phyloP scores from a whole-genome alignment of 1,140 invertebrate genomes.

The Drosophila saltans region DNA sequence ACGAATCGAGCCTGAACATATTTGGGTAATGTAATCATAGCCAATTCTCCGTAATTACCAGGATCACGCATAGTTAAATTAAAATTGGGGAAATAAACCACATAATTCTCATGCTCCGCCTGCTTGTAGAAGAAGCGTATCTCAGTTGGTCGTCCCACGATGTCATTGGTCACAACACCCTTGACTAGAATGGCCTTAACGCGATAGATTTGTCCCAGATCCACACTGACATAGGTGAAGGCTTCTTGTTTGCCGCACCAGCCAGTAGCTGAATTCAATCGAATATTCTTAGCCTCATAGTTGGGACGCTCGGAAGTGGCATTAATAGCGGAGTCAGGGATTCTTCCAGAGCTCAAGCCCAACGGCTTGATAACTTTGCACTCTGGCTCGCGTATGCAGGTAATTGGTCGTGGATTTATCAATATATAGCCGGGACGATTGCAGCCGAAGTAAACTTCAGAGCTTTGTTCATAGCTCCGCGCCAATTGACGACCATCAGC shows the following conservation, averaged over 20 bases:
- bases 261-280: constrained; percentile 96
- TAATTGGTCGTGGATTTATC: constrained; percentile 94
- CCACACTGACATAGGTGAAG: constrained; percentile 97
- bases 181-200: constrained; percentile 96
- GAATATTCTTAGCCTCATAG: constrained; percentile 94
- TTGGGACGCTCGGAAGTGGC: constrained; percentile 96
- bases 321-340: constrained; percentile 98
- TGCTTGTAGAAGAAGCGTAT: constrained; percentile 98
- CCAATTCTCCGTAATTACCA: constrained; percentile 96
- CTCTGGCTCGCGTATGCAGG: constrained; percentile 95
- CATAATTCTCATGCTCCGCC: constrained; percentile 95
- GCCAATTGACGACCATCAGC: constrained; percentile 95
- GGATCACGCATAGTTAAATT: constrained; percentile 96
- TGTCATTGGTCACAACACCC: constrained; percentile 97
- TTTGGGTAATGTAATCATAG: constrained; percentile 97
- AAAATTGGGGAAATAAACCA: constrained; percentile 98
- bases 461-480: constrained; percentile 96
- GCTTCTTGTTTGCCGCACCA: constrained; percentile 98
- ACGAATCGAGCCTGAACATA: constrained; percentile 96
- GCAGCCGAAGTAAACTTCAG: constrained; percentile 95
- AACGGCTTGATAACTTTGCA: constrained; percentile 96
- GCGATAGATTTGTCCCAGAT: constrained; percentile 94
- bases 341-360: constrained; percentile 94
- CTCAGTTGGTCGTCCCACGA: constrained; percentile 96
- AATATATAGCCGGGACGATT: constrained; percentile 96